Evolutionary conservation across 1,140 invertebrate species (phyloP).

Genomic region (Bombus confusus): DNA sequence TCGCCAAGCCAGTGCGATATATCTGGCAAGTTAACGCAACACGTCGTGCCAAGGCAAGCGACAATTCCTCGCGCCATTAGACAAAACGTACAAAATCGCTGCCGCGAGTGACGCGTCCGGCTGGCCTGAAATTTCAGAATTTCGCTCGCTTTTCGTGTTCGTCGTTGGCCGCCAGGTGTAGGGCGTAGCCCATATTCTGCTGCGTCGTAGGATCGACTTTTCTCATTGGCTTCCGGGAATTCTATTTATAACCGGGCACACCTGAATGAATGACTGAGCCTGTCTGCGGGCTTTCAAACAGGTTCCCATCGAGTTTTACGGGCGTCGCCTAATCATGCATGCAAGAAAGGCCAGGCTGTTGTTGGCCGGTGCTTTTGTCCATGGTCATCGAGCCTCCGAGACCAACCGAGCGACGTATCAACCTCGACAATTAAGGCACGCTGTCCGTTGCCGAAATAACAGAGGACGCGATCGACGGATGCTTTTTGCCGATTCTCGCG

Average conservation of each 20-base stretch:
- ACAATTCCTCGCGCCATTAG: too few relatives aligned
- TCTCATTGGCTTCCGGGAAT: neutral
- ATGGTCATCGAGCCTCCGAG: constrained; percentile 43
- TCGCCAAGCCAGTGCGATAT: too few relatives aligned
- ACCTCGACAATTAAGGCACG: constrained; percentile 12
- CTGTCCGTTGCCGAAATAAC: constrained; percentile 8
- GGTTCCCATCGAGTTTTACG: constrained; percentile 72
- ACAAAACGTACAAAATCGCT: too few relatives aligned
- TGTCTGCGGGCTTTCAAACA: constrained; percentile 74
- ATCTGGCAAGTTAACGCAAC: too few relatives aligned
- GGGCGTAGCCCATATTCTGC: neutral
- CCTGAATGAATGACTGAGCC: constrained; percentile 72
- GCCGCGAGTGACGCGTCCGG: too few relatives aligned
- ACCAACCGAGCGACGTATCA: neutral
- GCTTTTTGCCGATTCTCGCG: neutral
- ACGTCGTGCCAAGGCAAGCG: too few relatives aligned
- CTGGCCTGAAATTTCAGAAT: neutral
- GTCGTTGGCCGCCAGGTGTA: neutral
- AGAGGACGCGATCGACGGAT: too few relatives aligned
- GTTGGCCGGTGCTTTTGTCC: constrained; percentile 38
- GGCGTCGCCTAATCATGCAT: constrained; percentile 66
- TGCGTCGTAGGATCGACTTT: neutral
- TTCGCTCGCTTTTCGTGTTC: neutral
- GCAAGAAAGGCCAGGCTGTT: constrained; percentile 57
- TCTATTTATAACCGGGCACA: constrained; percentile 37